Evolutionary conservation across 2,888 invertebrate genomes (phyloP).

Genomic region (Brachyptera putata): DNA sequence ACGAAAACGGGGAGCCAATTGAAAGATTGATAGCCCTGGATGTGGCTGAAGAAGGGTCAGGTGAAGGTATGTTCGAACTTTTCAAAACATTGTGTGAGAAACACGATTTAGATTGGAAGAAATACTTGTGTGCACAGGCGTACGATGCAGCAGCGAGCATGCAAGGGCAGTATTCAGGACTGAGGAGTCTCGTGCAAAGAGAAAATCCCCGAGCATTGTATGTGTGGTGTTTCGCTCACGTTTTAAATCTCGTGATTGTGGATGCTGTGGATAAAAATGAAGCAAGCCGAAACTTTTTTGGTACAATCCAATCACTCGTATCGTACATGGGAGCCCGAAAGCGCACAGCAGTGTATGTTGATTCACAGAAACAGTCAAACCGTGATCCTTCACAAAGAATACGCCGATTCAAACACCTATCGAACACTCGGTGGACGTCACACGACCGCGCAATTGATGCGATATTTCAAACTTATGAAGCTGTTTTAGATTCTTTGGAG

Average conservation of each 20-base stretch:
- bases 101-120: neutral
- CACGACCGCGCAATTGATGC: neutral
- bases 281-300: neutral
- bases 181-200: neutral
- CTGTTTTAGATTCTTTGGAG: neutral
- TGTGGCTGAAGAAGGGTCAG: no score
- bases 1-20: neutral
- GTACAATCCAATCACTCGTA: neutral
- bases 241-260: no score
- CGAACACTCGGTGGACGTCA: neutral
- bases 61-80: neutral
- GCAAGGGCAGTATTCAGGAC: neutral
- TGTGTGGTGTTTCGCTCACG: neutral
- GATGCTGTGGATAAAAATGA: no score
- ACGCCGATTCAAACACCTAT: neutral
- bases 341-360: neutral
- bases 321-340: neutral
- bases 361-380: neutral
- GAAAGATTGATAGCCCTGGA: neutral
- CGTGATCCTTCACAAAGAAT: neutral
- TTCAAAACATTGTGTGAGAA: neutral
- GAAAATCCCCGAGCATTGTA: neutral
- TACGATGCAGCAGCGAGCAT: no score
- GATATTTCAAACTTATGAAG: neutral
- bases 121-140: neutral